A percentile compares a stretch with the other conserved stretches of the same genome.
Evolutionary conservation across 2,797 vertebrate genomes (phyloP).

Genomic region (Sebastes diploproa): DNA sequence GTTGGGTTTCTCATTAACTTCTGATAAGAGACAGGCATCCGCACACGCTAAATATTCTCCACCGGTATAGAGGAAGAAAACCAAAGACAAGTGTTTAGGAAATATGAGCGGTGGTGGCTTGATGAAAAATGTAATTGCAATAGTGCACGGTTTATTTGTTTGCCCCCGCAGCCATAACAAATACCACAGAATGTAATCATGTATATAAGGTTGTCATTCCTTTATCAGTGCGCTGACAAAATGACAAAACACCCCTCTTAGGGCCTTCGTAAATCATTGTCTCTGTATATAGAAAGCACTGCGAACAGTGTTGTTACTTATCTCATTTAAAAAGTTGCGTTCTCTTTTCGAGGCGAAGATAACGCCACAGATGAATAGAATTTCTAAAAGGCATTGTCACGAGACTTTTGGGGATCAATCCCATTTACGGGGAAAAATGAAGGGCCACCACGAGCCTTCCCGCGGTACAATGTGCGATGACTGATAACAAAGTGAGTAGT

Average conservation of each 20-base stretch:
- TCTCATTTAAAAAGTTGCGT: constrained; percentile 71
- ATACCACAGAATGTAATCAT: constrained; percentile 79
- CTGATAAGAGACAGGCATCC: constrained; percentile 67
- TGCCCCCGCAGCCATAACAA: constrained; percentile 78
- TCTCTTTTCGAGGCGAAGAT: constrained; percentile 57
- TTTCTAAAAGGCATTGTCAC: constrained; percentile 65
- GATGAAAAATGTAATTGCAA: constrained; percentile 80
- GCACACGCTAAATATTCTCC: constrained; percentile 55
- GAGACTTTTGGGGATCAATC: constrained; percentile 79
- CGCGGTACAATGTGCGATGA: constrained; percentile 77
- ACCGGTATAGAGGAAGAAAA: constrained; percentile 46
- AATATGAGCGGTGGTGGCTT: constrained; percentile 67
- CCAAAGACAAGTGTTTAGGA: constrained; percentile 68
- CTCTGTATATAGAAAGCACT: constrained; percentile 47
- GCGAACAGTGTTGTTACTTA: constrained; percentile 64
- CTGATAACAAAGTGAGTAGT: constrained; percentile 74
- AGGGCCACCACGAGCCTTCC: constrained; percentile 68
- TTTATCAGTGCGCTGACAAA: constrained; percentile 78
- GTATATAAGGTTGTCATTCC: constrained; percentile 79
- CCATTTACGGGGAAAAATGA: constrained; percentile 74
- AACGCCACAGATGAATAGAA: constrained; percentile 71
- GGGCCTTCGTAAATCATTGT: constrained; percentile 71
- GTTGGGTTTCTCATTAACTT: constrained; percentile 71
- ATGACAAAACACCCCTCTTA: constrained; percentile 78
- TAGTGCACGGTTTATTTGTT: constrained; percentile 77